Percentiles rank a stretch among this genome's conserved stretches.
Conservation (phyloP, 1,140 invertebrate species). For the Hirudo medicinalis region DNA sequence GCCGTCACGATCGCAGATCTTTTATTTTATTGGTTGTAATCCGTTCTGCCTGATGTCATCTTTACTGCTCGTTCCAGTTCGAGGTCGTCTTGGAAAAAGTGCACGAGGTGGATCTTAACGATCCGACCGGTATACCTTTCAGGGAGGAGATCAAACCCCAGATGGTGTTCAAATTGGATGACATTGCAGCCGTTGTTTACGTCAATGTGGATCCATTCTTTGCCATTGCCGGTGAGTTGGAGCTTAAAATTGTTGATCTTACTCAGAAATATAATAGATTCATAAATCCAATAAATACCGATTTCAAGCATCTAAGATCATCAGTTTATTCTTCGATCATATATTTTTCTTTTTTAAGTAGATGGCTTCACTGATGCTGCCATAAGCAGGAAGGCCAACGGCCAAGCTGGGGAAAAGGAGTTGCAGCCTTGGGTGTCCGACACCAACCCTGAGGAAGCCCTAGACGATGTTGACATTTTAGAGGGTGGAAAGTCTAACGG, state of each 20-base stretch:
- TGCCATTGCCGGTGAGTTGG: neutral
- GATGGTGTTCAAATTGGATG: neutral
- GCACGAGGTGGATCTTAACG: neutral
- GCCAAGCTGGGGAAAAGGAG: neutral
- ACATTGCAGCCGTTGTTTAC: neutral
- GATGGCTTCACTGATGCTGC: conserved; percentile 4
- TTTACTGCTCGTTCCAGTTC: neutral
- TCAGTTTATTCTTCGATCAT: neutral
- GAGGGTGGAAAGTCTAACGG: neutral
- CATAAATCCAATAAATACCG: neutral
- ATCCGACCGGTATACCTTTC: neutral
- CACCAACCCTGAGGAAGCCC: neutral
- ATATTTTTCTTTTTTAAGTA: neutral
- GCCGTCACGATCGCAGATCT: too few species aligned
- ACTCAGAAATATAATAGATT: neutral
- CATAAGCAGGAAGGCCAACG: conserved; percentile 1
- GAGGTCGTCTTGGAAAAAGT: conserved; percentile 2
- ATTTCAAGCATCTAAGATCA: neutral
- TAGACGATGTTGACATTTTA: neutral
- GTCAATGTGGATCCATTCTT: neutral
- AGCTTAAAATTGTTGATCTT: neutral
- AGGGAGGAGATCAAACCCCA: neutral
- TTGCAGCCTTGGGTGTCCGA: conserved; percentile 8
- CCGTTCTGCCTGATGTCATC: too few species aligned
- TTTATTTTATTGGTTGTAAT: too few species aligned